Evolutionary conservation across 2,113 vertebrate species (phyloP), one percentile per base, ranked within the genome.

Genomic region (Ptyas mucosa): DNA sequence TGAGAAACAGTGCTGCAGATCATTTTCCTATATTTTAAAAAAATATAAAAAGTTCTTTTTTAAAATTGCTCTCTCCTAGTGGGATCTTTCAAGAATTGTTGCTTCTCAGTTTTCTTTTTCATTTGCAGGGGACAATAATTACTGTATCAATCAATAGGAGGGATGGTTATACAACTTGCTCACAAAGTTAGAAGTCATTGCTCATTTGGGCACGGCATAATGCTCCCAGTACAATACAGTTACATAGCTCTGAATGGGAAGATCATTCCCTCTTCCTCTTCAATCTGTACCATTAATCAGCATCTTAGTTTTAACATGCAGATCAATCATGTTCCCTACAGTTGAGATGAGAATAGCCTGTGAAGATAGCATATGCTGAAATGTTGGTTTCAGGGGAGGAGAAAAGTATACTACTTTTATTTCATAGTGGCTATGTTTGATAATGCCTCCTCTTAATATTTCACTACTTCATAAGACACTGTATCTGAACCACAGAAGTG

Each of bases 381-480:
- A 85, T 29, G 51, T 26, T 43, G 54, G 21, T 86, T 93, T 81
- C 55, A 20, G 85, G 88, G 58, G 29, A 34, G 8, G 20, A n/a
- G 26, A 26, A 46, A 85, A 9, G 29, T 46, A 12, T 12, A 3
- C 26, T 61, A 53, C 15, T 90, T 43, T 86, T 85, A n/a, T 39
- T 88, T 15, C 85, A 24, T 75, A 69, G 58, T 34, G 26, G 52
- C 12, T 54, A 69, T 55, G 61, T 75, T 88, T 39, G 87, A 39
- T 49, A 39, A 89, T 87, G 55, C 54, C 75, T 85, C 87, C 61
- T 89, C 88, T 93, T 90, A 87, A n/a, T 90, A 49, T 86, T 90
- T 92, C 81, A 90, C 46, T 52, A 64, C 75, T 89, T 92, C 54
- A 88, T 51, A 92, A 89, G 23, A 93, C 89, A 90, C 88, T 93